Evolutionary conservation across 2,888 invertebrate genomes (phyloP), one percentile per base, ranked within the genome.

Genomic region (Chesias legatella): DNA sequence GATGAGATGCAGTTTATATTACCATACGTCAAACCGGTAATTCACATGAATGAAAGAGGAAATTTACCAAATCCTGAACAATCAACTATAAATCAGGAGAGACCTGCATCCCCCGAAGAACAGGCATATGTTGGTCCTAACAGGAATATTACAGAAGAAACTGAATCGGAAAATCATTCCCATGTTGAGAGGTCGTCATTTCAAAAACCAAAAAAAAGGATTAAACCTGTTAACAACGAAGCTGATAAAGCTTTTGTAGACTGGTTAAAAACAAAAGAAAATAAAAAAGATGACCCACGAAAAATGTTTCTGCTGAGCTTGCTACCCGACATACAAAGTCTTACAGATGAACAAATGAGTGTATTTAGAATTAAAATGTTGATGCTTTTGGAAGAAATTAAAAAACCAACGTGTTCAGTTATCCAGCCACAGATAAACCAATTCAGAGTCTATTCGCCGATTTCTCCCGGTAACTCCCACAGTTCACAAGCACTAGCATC

Each of bases 281-380:
- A n/a, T n/a, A n/a, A 33, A 22, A 24, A 7, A 22, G 44, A 43
- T 17, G 48, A 49, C 39, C 43, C 46, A 1, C 34, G 39, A 21
- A 46, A 42, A 41, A 52, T 49, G 46, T 52, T 52, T 24, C 35
- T 52, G 8, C 34, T 49, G 6, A 49, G 48, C 26, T 40, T 52
- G 29, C 29, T 52, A 36, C 48, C 52, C 11, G 52, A 52, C 36
- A 29, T 52, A 10, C 39, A 33, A 24, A 46, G 22, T 32, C 39
- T 48, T 10, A 42, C 39, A 4, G 52, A 48, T 22, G 42, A 48
- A 25, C 48, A 49, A 33, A 33, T 51, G 26, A 32, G 45, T 6
- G 40, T 42, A 33, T 43, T 46, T 25, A 43, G 41, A 26, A 51
- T 45, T 35, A 48, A 45, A 24, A 34, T 40, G 20, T 27, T 48